Evolutionary conservation across 2,113 vertebrate species (phyloP).

Genomic region (Morone saxatilis): DNA sequence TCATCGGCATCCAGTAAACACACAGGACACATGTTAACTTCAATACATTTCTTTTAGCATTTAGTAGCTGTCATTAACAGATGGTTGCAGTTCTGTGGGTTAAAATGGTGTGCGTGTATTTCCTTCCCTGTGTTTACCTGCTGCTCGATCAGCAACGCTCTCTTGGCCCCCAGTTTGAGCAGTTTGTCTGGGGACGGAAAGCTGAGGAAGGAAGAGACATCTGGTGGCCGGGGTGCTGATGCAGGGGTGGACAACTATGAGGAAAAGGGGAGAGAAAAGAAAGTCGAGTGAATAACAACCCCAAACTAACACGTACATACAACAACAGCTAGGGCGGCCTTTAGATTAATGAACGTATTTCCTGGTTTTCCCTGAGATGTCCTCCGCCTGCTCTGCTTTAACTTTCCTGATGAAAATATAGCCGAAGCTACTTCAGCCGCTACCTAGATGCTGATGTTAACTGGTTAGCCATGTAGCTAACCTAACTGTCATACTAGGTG

Average conservation of each 20-base stretch:
- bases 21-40: background rate
- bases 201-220: conserved; percentile 91
- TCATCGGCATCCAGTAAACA: background rate
- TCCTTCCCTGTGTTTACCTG: conserved; percentile 81
- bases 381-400: too few species aligned
- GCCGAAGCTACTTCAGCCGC: too few species aligned
- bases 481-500: too few species aligned
- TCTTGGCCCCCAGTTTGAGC: conserved; percentile 90
- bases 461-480: too few species aligned
- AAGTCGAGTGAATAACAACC: background rate
- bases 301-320: background rate
- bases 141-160: conserved; percentile 89
- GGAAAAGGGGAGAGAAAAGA: background rate
- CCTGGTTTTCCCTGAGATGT: too few species aligned
- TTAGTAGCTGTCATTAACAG: background rate
- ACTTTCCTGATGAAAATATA: too few species aligned
- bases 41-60: background rate
- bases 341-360: background rate
- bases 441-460: too few species aligned
- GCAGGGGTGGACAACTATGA: conserved; percentile 85
- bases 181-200: conserved; percentile 97
- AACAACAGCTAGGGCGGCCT: background rate
- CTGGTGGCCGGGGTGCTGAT: conserved; percentile 84
- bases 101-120: background rate
- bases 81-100: background rate